phyloP scores from a whole-genome alignment of 2,888 invertebrate species.

The Petrolisthes manimaculis region DNA sequence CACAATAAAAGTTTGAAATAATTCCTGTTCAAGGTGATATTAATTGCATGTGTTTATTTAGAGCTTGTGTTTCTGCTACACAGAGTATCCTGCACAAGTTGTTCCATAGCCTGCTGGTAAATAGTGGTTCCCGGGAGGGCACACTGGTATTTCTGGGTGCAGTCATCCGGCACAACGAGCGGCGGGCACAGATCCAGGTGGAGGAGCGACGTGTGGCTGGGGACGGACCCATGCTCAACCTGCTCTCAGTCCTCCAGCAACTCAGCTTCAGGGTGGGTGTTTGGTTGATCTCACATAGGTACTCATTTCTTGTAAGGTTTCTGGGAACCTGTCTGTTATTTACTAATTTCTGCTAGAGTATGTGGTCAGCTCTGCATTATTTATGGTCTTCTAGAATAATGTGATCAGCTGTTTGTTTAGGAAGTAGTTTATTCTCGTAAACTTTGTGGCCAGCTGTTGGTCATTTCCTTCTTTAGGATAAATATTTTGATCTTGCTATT shows the following conservation, averaged over 20 bases:
- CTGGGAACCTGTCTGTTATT: too few species aligned
- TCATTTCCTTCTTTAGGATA: too few species aligned
- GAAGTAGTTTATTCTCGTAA: too few species aligned
- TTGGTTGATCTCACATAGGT: not conserved
- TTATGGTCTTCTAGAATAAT: too few species aligned
- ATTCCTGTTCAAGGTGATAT: too few species aligned
- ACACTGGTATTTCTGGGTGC: conserved; percentile 85
- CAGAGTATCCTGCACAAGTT: conserved; percentile 82
- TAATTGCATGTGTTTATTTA: too few species aligned
- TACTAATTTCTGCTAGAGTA: not conserved
- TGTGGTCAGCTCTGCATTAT: too few species aligned
- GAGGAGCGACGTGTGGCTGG: conserved; percentile 89
- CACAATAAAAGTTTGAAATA: too few species aligned
- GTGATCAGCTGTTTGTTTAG: not conserved
- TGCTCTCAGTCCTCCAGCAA: conserved; percentile 90
- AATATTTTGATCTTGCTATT: too few species aligned
- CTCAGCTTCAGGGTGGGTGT: conserved; percentile 79
- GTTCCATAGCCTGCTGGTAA: conserved; percentile 77
- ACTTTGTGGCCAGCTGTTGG: too few species aligned
- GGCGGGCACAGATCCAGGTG: conserved; percentile 89
- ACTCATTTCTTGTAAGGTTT: not conserved
- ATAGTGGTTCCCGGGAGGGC: conserved; percentile 78
- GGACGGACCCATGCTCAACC: conserved; percentile 95
- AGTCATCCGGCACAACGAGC: conserved; percentile 84
- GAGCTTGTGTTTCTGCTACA: not conserved